Percentiles rank a stretch among this genome's conserved stretches.
phyloP scores from a whole-genome alignment of 2,797 vertebrate genomes.

The Gallirallus australis region DNA sequence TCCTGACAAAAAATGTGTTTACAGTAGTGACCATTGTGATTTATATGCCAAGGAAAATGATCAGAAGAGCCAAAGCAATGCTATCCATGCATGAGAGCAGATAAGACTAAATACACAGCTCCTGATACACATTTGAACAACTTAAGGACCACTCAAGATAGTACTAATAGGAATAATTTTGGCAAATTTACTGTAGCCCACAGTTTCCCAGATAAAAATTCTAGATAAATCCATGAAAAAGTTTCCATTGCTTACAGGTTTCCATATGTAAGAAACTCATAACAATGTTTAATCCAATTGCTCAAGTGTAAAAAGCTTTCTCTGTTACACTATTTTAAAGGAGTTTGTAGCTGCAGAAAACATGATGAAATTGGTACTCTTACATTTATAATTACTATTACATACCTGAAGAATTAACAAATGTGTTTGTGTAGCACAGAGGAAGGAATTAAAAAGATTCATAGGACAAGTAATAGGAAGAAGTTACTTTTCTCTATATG shows the following conservation, averaged over 20 bases:
- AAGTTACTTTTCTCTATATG: not conserved
- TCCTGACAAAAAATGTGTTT: not conserved
- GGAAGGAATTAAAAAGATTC: not conserved
- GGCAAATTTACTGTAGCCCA: not conserved
- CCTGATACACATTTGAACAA: not conserved
- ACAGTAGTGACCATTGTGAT: not conserved
- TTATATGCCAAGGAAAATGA: not conserved
- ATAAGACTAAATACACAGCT: not conserved
- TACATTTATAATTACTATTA: not conserved
- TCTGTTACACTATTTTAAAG: not conserved
- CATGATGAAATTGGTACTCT: rapidly evolving
- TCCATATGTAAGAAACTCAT: not conserved
- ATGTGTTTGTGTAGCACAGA: not conserved
- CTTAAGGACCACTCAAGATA: not conserved
- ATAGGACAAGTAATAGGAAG: not conserved
- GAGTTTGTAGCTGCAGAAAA: not conserved
- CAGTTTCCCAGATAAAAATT: not conserved
- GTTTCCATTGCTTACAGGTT: not conserved
- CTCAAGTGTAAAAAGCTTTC: not conserved
- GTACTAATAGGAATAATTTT: not conserved
- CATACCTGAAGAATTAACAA: not conserved
- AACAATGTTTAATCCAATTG: not conserved
- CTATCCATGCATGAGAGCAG: not conserved
- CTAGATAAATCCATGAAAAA: not conserved
- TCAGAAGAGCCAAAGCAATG: not conserved